A percentile compares a stretch with the other conserved stretches of the same genome.
Evolutionary conservation across 2,113 vertebrate species (phyloP).

Genomic region (Procavia capensis): DNA sequence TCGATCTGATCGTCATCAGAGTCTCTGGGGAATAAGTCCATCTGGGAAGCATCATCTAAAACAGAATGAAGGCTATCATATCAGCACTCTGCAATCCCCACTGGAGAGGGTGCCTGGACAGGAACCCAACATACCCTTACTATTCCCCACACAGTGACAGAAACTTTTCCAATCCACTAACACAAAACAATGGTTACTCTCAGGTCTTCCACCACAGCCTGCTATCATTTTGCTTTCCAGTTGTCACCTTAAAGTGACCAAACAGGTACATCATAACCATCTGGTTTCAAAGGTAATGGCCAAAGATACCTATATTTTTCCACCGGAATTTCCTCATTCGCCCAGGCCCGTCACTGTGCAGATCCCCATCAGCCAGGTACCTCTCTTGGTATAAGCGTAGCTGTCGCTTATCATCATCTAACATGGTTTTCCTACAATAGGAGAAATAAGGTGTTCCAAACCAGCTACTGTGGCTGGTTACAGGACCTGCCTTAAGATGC

Average conservation of each 20-base stretch:
- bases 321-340: slow-evolving; percentile 95
- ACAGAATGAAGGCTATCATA: slow-evolving; percentile 27
- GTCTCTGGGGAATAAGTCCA: slow-evolving; percentile 87
- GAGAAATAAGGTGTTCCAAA: neutral
- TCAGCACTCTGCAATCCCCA: slow-evolving; percentile 26
- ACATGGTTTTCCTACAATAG: slow-evolving; percentile 92
- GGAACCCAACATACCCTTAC: neutral
- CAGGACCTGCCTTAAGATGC: fast-evolving
- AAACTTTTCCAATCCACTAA: neutral
- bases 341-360: slow-evolving; percentile 96
- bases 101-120: neutral
- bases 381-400: slow-evolving; percentile 95
- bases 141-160: neutral
- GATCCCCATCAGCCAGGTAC: slow-evolving; percentile 95
- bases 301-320: slow-evolving; percentile 93
- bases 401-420: slow-evolving; percentile 96
- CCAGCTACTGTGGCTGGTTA: neutral
- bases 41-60: slow-evolving; percentile 88
- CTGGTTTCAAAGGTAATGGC: slow-evolving; percentile 3
- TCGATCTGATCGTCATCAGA: slow-evolving; percentile 91
- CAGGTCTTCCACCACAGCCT: neutral
- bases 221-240: neutral
- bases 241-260: neutral
- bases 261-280: neutral
- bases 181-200: neutral